Percentiles rank a stretch among this genome's conserved stretches.
These are phyloP conservation scores for Lophura nycthemera DNA, from an alignment of 2,113 vertebrate genomes.

Conservation along the genomic window DNA sequence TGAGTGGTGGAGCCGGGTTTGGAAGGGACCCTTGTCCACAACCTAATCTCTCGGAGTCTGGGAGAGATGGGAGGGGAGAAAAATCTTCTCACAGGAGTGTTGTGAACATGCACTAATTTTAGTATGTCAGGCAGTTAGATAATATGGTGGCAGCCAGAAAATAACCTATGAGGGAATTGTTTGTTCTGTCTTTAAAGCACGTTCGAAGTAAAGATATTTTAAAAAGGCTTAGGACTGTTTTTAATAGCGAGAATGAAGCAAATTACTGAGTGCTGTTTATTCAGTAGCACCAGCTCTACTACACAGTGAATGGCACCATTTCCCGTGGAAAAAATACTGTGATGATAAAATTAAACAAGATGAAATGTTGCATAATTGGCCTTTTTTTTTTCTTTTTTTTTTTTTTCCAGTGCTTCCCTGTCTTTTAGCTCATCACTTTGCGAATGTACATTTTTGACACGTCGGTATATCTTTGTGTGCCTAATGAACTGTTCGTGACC, in stretches of 20 bases:
- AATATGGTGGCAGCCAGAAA: constrained; percentile 51
- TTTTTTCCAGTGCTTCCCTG: background rate
- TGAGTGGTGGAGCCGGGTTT: background rate
- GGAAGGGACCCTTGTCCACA: constrained; percentile 59
- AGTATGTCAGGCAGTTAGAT: constrained; percentile 30
- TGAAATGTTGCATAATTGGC: background rate
- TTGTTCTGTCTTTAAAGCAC: constrained; percentile 7
- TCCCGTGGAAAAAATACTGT: background rate
- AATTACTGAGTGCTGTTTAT: background rate
- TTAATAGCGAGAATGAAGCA: constrained; percentile 43
- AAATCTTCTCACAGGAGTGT: background rate
- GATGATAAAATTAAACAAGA: background rate
- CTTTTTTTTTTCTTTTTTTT: too few relatives aligned
- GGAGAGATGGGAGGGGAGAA: background rate
- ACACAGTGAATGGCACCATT: constrained; percentile 7
- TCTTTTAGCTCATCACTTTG: background rate
- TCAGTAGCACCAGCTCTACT: constrained; percentile 42
- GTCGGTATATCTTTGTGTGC: background rate
- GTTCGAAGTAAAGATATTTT: background rate
- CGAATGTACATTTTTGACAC: background rate
- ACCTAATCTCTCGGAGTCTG: background rate
- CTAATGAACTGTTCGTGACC: background rate
- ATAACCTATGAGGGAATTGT: constrained; percentile 9
- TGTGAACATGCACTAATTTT: constrained; percentile 30
- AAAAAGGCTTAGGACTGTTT: background rate